These are phyloP conservation scores for Calameuta pallipes DNA, from an alignment of 2,888 invertebrate genomes.

Conservation along the genomic window DNA sequence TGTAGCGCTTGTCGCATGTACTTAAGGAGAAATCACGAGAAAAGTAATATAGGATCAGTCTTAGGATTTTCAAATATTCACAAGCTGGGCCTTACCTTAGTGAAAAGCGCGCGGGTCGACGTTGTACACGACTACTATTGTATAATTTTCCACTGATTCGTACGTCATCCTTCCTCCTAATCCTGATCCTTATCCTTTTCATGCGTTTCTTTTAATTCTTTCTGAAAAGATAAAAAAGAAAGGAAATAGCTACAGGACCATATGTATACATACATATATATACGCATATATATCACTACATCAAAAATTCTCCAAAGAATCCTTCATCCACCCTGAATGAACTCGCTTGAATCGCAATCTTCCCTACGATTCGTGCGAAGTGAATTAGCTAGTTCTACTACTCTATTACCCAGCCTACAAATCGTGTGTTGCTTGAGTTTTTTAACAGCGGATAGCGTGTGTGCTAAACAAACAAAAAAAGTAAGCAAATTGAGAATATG, in stretches of 20 bases:
- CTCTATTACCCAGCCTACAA: constrained; percentile 38
- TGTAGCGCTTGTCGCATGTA: not conserved
- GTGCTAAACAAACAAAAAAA: constrained; percentile 40
- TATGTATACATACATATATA: not conserved
- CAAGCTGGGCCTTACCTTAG: not conserved
- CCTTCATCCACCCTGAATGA: constrained; percentile 37
- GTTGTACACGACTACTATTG: not conserved
- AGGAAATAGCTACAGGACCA: not conserved
- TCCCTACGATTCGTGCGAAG: constrained; percentile 16
- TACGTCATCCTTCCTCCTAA: not conserved
- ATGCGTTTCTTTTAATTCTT: not conserved
- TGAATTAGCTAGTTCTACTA: constrained; percentile 50
- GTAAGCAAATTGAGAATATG: not conserved
- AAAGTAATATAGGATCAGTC: not conserved
- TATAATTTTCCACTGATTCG: not conserved
- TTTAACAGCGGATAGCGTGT: constrained; percentile 51
- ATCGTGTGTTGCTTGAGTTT: constrained; percentile 59
- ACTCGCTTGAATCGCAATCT: constrained; percentile 16
- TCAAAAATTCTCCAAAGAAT: constrained; percentile 60
- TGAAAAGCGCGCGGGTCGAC: not conserved
- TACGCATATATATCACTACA: not conserved
- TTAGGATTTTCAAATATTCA: not conserved
- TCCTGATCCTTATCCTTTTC: not conserved
- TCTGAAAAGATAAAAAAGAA: not conserved
- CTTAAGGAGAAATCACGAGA: not conserved